Evolutionary conservation across 2,797 vertebrate species (phyloP), one percentile per base, ranked within the genome.

Genomic region (Enteromius mattozi): DNA sequence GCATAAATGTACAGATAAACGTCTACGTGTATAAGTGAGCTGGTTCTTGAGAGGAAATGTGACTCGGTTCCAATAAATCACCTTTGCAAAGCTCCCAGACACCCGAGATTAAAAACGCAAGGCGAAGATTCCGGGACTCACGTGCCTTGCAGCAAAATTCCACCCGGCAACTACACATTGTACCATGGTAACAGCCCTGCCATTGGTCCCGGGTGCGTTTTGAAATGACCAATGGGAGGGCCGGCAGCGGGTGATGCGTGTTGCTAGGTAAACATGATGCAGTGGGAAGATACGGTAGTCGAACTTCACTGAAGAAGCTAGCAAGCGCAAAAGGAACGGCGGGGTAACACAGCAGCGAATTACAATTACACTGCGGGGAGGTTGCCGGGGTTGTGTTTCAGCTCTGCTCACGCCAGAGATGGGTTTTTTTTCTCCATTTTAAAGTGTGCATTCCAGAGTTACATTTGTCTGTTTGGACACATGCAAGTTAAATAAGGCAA

Each of bases 161-260:
- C 95, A 95, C 95, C 95, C 95, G 94, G 95, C 95, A 96, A 96
- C 95, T 95, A 94, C 92, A 94, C 91, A 92, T 92, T 95, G 96
- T 96, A 95, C 96, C 96, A 97, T 97, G 96, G 97, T 95, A 97
- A 98, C 97, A 98, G 96, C 94, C 89, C 92, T 93, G 92, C 95
- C 93, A 97, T 97, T 97, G 97, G 97, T 92, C 93, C 91, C 91
- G 86, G 87, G 87, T 92, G 92, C 95, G 94, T 93, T 95, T 93
- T 94, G 94, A 94, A 94, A 92, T 95, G 95, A 94, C 97, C 96
- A 97, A 97, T 97, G 94, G 93, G 92, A 95, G 93, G 90, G 91
- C 95, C 94, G 90, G 93, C 93, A 93, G 96, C 95, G 96, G 95
- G 95, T 97, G 96, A 97, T 95, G 97, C 95, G 95, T 97, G 96